Evolutionary conservation across 2,888 invertebrate genomes (phyloP), one percentile per base, ranked within the genome.

Genomic region (Dynastes grantii): DNA sequence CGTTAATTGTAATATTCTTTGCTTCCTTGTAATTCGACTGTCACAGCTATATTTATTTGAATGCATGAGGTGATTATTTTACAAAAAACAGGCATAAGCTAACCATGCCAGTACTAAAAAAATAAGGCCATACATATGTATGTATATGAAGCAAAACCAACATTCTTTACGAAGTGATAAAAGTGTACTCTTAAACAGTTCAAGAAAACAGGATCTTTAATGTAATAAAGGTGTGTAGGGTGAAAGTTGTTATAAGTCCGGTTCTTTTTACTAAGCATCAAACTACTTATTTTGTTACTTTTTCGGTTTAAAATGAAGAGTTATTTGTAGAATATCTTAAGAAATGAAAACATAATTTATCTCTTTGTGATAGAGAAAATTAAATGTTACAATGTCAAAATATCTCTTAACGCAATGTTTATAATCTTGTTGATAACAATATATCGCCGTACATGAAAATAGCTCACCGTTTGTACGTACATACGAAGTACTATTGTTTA

Each of bases 201-300:
- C 1, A 55, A 55, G 13, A 45, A 71, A 71, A 71, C 65, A 65
- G 16, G 65, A 55, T 55, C 32, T n/a, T 53, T 51, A 13, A 49
- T 45, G 61, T 75, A 40, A 63, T 45, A 61, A 45, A 75, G 49
- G 58, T 61, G 73, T 75, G 49, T 49, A 55, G 40, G 73, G 73
- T 75, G 73, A 75, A 75, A 75, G 73, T 75, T 75, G 27, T 61
- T 22, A 16, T 73, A 61, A 61, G 73, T 75, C 73, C 73, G 73
- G 73, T 75, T 75, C 29, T 22, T 45, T 51, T 68, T n/a, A 51
- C 3, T 75, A 6, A 40, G 55, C 11, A 40, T 8, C 16, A 37
- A 63, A 27, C 27, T 63, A 63, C 32, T 63, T 37, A 37, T 32
- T 13, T 27, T n/a, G 29, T 49, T 2, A 49, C 40, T 22, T 22